Base-by-base conservation (phyloP, 1,140 invertebrate genomes). In the Homalodisca vitripennis region DNA sequence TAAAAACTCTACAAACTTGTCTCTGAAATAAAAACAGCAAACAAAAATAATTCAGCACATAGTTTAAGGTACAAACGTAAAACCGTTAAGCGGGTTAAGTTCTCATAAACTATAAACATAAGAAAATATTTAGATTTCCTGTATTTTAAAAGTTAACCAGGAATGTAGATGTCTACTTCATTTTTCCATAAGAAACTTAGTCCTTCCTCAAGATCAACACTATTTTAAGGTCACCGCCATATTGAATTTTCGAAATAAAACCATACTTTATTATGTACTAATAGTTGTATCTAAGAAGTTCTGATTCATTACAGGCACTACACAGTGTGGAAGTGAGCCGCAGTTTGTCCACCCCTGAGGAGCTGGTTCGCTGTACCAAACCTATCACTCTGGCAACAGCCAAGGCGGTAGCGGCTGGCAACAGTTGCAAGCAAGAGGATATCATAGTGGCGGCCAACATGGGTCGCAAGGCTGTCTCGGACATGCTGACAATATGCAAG, bases 361-460 rank as follows among this genome's bases (percentile, higher is more conserved):
- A 99, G 76, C 82, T 99, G 14, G 89, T 99, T 62, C 87, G 94
- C 26, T 92, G 89, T 74, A 98, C 96, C 0, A 97, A 97, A 77
- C 93, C 92, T 51, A 95, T 99, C 75, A 98, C 96, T 0, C 84
- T 88, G n/a, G 95, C 96, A 0, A 98, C 97, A 0, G 94, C 94
- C 0, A 95, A 97, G 76, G 95, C 96, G 0, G 96, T 98, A 0
- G 90, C 95, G 1, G 96, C 97, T 60, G 96, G 94, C 3, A 94
- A 95, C 76, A 95, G 94, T 71, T 90, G 93, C 78, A 89, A 94
- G 74, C 97, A 99, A 80, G 94, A 98, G 74, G 96, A 98, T 78
- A 91, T 98, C 51, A 98, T 98, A 32, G 92, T 93, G 2, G 95
- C 97, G 2, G 95, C 97, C 20, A 99, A 99, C 80, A 89, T 98